These are phyloP conservation scores for Amphipoea lucens DNA, from an alignment of 2,888 invertebrate species.

Conservation along the genomic window DNA sequence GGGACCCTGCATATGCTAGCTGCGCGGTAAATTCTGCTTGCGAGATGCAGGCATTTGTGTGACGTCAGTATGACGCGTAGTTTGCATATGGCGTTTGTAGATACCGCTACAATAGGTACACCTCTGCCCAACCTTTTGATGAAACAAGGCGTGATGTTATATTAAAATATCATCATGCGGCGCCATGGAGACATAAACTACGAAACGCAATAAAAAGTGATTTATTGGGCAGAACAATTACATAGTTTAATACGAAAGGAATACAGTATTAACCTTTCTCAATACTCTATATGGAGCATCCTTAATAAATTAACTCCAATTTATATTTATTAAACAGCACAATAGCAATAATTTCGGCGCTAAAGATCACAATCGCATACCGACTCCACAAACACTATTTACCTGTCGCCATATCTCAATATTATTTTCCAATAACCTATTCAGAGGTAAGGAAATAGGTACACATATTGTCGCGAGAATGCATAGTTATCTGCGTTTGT, in stretches of 20 bases:
- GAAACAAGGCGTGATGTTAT: background rate
- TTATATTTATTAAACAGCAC: conserved; percentile 49
- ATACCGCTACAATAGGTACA: background rate
- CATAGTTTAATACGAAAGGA: background rate
- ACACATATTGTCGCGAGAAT: conserved; percentile 58
- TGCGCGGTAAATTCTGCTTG: too few relatives aligned
- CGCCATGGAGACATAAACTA: background rate
- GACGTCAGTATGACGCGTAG: too few relatives aligned
- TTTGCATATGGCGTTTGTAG: too few relatives aligned
- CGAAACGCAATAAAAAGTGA: background rate
- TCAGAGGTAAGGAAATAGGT: conserved; percentile 54
- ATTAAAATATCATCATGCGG: background rate
- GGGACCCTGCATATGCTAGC: too few relatives aligned
- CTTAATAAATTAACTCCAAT: conserved; percentile 38
- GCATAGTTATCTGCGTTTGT: conserved; percentile 49
- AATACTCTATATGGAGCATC: background rate
- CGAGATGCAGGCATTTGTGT: too few relatives aligned
- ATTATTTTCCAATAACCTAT: conserved; percentile 71
- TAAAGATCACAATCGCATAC: conserved; percentile 62
- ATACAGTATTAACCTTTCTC: conserved; percentile 11
- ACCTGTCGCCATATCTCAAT: conserved; percentile 68
- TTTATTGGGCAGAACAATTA: background rate
- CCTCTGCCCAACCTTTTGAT: background rate
- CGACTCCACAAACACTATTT: conserved; percentile 67
- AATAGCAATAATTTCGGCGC: conserved; percentile 49